Evolutionary conservation across 2,888 invertebrate genomes (phyloP).

Genomic region (Belgica antarctica): DNA sequence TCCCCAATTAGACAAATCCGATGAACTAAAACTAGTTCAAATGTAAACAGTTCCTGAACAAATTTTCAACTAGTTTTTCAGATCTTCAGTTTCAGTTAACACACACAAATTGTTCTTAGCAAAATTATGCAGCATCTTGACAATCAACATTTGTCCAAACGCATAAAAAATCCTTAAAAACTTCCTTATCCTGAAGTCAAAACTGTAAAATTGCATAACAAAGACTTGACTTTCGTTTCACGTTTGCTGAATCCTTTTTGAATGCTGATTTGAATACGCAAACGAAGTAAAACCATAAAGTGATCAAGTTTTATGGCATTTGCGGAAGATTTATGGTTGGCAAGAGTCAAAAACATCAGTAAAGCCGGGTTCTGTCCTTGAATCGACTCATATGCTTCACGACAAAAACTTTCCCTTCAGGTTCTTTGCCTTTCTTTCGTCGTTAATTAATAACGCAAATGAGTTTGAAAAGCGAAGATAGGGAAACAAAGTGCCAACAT

Average conservation of each 20-base stretch:
- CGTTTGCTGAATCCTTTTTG: conserved; percentile 15
- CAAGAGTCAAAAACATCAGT: neutral
- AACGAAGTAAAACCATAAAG: no score
- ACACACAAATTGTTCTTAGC: no score
- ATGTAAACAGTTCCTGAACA: no score
- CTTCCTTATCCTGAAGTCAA: no score
- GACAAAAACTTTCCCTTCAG: conserved; percentile 7
- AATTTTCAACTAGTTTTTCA: no score
- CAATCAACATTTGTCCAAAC: no score
- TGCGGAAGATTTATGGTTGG: neutral
- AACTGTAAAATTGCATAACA: conserved; percentile 20
- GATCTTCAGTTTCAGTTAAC: no score
- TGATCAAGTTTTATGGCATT: conserved; percentile 15
- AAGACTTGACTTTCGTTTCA: neutral
- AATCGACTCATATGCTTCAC: neutral
- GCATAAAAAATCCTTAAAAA: no score
- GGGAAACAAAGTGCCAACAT: conserved; percentile 31
- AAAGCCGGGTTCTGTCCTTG: conserved; percentile 6
- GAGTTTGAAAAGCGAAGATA: conserved; percentile 10
- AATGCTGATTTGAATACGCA: neutral
- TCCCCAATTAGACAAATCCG: no score
- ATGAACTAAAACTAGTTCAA: no score
- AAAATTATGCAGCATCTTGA: no score
- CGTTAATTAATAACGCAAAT: conserved; percentile 13
- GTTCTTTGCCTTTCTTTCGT: neutral